phyloP scores from a whole-genome alignment of 35 echinoderm and acorn worm species.

The Heliocidaris erythrogramma region DNA sequence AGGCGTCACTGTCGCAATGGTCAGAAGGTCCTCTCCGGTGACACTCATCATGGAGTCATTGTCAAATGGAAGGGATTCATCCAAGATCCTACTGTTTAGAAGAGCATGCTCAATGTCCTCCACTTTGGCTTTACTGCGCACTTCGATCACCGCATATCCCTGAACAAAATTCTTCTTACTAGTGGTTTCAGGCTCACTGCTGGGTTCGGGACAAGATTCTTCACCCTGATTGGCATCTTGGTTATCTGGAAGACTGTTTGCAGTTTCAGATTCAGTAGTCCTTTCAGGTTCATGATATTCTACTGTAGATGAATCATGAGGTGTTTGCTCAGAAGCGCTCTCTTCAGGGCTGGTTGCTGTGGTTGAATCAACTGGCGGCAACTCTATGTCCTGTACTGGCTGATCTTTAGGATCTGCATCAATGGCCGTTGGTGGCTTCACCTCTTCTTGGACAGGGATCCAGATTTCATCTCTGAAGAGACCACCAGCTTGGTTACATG shows the following conservation, averaged over 20 bases:
- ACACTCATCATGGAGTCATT: constrained; percentile 62
- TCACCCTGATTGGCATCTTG: background rate
- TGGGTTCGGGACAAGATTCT: background rate
- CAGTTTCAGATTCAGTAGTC: background rate
- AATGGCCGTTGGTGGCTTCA: constrained; percentile 33
- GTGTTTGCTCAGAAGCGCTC: background rate
- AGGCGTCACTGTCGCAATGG: constrained; percentile 64
- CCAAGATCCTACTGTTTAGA: constrained; percentile 62
- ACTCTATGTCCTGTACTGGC: background rate
- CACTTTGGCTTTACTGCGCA: constrained; percentile 71
- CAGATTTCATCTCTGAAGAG: constrained; percentile 77
- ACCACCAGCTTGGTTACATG: constrained; percentile 67
- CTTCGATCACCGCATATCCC: constrained; percentile 76
- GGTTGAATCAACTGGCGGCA: background rate
- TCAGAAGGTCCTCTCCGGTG: constrained; percentile 65
- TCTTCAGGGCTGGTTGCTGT: background rate
- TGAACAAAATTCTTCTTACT: constrained; percentile 55
- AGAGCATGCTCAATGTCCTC: constrained; percentile 73
- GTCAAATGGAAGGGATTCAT: constrained; percentile 51
- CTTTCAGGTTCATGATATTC: constrained; percentile 3
- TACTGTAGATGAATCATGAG: background rate
- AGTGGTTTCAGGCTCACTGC: constrained; percentile 21
- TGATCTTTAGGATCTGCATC: constrained; percentile 42
- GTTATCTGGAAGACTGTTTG: background rate
- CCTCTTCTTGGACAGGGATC: constrained; percentile 67